phyloP scores from a whole-genome alignment of 1,140 invertebrate genomes.

The Platyscapa corneri region DNA sequence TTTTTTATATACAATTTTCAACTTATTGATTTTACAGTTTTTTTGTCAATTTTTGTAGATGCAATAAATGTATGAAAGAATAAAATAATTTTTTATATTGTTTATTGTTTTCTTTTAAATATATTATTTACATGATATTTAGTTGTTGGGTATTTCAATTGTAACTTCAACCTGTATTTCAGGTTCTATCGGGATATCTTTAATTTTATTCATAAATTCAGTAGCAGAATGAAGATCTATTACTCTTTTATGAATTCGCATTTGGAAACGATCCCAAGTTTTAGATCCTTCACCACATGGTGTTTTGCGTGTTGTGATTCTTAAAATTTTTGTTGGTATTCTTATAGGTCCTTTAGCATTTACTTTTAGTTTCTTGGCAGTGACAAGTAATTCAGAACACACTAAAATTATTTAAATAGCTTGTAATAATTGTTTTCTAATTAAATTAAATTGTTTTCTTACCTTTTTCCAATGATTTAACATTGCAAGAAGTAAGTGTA shows the following conservation, averaged over 20 bases:
- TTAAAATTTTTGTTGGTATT: conserved; percentile 95
- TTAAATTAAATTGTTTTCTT: conserved; percentile 51
- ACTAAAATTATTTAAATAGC: conserved; percentile 76
- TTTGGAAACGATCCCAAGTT: conserved; percentile 98
- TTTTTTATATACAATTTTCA: too few relatives aligned
- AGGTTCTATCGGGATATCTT: conserved; percentile 98
- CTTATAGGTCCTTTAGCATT: conserved; percentile 97
- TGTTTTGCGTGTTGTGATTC: conserved; percentile 99
- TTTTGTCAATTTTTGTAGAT: too few relatives aligned
- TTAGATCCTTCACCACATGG: conserved; percentile 99
- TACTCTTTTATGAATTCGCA: conserved; percentile 99
- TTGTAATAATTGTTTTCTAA: conserved; percentile 19
- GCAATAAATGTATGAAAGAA: too few relatives aligned
- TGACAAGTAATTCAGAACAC: conserved; percentile 94
- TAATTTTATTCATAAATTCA: conserved; percentile 99
- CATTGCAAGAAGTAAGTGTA: conserved; percentile 97
- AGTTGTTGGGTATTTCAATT: conserved; percentile 95
- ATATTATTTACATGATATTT: conserved; percentile 58
- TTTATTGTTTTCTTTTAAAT: neutral
- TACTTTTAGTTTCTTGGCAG: conserved; percentile 97
- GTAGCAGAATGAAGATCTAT: conserved; percentile 98
- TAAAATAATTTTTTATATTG: too few relatives aligned
- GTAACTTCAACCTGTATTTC: conserved; percentile 99
- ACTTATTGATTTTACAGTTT: too few relatives aligned
- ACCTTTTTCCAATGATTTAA: conserved; percentile 97